Evolutionary conservation across 2,797 vertebrate genomes (phyloP).

Genomic region (Oceanodroma leucorhoa): DNA sequence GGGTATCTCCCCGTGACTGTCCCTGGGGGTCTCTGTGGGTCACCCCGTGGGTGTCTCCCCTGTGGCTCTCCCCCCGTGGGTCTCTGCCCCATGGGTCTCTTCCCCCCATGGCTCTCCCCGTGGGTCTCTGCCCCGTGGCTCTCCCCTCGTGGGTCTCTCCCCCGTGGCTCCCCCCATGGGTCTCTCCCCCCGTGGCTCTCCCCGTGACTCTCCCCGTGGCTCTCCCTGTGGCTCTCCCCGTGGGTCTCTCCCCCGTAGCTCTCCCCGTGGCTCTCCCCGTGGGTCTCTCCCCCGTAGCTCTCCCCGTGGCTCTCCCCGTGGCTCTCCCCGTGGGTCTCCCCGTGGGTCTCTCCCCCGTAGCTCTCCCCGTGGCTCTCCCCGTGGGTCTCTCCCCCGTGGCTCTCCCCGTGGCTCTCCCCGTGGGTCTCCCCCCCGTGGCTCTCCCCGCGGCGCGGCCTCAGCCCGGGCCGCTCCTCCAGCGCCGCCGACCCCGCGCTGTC

Average conservation of each 20-base stretch:
- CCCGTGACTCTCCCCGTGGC: neutral
- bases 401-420: neutral
- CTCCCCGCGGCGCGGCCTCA: rapidly evolving
- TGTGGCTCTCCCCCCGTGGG: neutral
- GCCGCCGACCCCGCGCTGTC: rapidly evolving
- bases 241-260: neutral
- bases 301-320: neutral
- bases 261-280: no score
- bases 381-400: no score
- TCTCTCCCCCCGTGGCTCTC: neutral
- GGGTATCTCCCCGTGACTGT: no score
- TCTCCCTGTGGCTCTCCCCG: no score
- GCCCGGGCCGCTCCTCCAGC: neutral
- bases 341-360: neutral
- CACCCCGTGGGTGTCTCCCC: no score
- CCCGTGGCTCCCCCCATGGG: neutral
- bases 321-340: neutral
- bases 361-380: no score
- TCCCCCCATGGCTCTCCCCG: no score
- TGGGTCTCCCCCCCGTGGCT: neutral
- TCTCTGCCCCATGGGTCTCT: no score
- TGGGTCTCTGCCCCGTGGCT: neutral
- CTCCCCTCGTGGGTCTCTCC: no score
- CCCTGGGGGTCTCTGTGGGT: no score
- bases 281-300: neutral